Evolutionary conservation across 1,140 invertebrate genomes (phyloP).

Genomic region (Rhyzopertha dominica): DNA sequence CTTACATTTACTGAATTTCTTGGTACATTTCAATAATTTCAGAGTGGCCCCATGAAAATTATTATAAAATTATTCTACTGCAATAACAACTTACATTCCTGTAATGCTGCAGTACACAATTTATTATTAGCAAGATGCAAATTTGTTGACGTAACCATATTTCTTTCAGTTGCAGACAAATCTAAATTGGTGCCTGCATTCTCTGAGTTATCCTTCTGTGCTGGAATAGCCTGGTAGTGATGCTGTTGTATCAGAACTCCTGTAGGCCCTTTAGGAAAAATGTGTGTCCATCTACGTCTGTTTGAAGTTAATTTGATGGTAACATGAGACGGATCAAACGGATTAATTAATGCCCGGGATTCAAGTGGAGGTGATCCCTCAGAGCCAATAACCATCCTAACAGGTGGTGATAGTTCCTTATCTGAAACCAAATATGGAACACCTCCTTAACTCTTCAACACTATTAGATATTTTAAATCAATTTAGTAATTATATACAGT

Average conservation of each 20-base stretch:
- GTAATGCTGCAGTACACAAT: conserved; percentile 25
- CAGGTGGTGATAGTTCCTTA: conserved; percentile 52
- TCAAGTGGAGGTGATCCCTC: conserved; percentile 49
- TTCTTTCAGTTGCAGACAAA: conserved; percentile 15
- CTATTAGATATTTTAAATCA: no score
- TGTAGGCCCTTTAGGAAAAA: conserved; percentile 92
- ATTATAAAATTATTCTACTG: no score
- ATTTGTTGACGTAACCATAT: conserved; percentile 15
- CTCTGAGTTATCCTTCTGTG: conserved; percentile 42
- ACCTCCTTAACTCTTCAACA: no score
- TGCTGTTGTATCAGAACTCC: conserved; percentile 88
- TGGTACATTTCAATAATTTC: no score
- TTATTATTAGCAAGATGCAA: conserved; percentile 17
- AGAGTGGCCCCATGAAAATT: no score
- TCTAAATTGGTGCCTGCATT: conserved; percentile 13
- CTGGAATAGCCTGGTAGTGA: conserved; percentile 81
- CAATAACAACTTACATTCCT: conserved; percentile 33
- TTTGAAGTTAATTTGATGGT: conserved; percentile 96
- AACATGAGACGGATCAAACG: conserved; percentile 95
- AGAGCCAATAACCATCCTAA: conserved; percentile 53
- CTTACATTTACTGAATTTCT: no score
- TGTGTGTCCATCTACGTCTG: conserved; percentile 94
- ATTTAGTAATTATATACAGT: no score
- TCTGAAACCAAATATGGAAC: conserved; percentile 35
- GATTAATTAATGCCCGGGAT: conserved; percentile 80